Evolutionary conservation across 2,797 vertebrate genomes (phyloP).

Genomic region (Huso huso): DNA sequence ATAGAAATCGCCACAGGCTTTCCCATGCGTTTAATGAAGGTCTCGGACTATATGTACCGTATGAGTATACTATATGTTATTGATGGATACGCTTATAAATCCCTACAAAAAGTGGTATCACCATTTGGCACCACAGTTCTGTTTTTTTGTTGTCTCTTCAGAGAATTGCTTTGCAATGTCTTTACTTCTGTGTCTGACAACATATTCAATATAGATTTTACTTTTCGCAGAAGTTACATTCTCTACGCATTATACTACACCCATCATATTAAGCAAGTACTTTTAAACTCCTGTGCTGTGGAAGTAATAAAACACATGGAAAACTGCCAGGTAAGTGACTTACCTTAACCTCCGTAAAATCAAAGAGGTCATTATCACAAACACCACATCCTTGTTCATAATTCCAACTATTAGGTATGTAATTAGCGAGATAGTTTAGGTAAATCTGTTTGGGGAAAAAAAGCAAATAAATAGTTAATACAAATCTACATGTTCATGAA

Average conservation of each 20-base stretch:
- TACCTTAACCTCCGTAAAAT: conserved; percentile 72
- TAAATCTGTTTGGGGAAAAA: conserved; percentile 64
- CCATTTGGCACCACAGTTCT: no score
- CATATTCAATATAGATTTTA: no score
- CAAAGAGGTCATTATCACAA: conserved; percentile 73
- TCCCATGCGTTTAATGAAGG: conserved; percentile 36
- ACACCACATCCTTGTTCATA: conserved; percentile 75
- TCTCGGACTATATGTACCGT: conserved; percentile 20
- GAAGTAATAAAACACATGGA: conserved; percentile 19
- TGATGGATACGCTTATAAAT: conserved; percentile 28
- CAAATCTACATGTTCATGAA: not conserved
- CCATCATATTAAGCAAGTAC: no score
- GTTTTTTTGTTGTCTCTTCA: no score
- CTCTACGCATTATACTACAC: no score
- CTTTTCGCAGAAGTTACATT: no score
- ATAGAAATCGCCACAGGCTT: conserved; percentile 30
- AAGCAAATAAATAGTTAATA: not conserved
- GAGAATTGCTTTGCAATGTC: no score
- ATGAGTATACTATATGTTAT: conserved; percentile 33
- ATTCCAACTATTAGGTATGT: conserved; percentile 89
- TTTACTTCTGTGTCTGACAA: no score
- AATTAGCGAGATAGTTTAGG: conserved; percentile 90
- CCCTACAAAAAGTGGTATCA: no score
- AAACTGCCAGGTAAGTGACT: conserved; percentile 42
- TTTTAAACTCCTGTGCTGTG: no score